phyloP scores from a whole-genome alignment of 2,888 invertebrate genomes.

The Galeruca laticollis region DNA sequence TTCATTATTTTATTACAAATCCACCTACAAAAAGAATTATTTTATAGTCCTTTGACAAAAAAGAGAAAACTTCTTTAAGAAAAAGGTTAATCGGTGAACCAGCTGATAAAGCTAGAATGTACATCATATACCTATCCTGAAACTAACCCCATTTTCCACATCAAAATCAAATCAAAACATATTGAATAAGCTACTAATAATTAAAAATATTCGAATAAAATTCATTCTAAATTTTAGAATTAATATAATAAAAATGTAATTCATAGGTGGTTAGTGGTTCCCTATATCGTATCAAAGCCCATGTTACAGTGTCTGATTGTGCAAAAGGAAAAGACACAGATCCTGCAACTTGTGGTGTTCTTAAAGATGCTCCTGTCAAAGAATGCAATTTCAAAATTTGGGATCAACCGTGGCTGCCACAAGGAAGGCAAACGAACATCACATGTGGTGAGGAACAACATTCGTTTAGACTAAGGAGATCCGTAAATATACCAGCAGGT shows the following conservation, averaged over 20 bases:
- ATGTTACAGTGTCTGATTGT: slow-evolving; percentile 72
- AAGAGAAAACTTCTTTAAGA: too few relatives aligned
- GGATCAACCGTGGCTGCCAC: slow-evolving; percentile 72
- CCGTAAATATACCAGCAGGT: background rate
- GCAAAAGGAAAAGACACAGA: slow-evolving; percentile 53
- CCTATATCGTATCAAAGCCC: slow-evolving; percentile 71
- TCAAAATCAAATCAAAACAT: too few relatives aligned
- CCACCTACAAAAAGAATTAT: too few relatives aligned
- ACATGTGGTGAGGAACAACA: slow-evolving; percentile 58
- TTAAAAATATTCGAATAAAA: too few relatives aligned
- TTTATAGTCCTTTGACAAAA: too few relatives aligned
- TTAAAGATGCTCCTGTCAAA: slow-evolving; percentile 55
- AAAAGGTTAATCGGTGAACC: too few relatives aligned
- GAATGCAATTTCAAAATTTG: slow-evolving; percentile 70
- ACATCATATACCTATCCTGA: too few relatives aligned
- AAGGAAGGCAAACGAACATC: slow-evolving; percentile 65
- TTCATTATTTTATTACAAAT: too few relatives aligned
- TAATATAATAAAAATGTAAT: background rate
- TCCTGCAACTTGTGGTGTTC: slow-evolving; percentile 56
- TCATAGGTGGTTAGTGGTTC: slow-evolving; percentile 69
- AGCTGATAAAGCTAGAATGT: too few relatives aligned
- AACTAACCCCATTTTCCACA: too few relatives aligned
- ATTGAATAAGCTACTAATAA: too few relatives aligned
- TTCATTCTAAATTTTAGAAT: too few relatives aligned
- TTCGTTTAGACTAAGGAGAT: background rate